Percentiles rank a stretch among this genome's conserved stretches.
Conservation (phyloP, 2,113 vertebrate species). For the Bubo blakistoni region DNA sequence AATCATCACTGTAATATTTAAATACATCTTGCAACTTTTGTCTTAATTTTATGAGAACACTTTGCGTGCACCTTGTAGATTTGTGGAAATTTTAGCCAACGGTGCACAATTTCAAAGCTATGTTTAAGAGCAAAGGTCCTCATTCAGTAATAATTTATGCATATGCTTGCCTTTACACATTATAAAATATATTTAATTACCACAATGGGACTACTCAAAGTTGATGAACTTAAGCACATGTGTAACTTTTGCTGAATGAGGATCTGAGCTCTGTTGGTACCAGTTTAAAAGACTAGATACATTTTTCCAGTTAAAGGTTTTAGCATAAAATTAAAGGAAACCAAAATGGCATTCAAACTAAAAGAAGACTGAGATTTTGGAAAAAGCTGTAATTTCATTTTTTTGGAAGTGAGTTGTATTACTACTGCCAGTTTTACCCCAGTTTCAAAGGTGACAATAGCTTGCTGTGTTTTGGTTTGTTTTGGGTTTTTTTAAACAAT, state of each 20-base stretch:
- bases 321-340: neutral
- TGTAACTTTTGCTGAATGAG: neutral
- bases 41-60: neutral
- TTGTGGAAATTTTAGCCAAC: neutral
- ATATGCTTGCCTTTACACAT: neutral
- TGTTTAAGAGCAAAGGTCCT: neutral
- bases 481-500: neutral
- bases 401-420: neutral
- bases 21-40: neutral
- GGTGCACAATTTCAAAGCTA: neutral
- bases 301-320: neutral
- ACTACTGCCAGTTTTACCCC: neutral
- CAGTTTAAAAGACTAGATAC: neutral
- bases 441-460: neutral
- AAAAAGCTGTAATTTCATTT: neutral
- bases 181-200: neutral
- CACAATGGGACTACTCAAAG: neutral
- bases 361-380: neutral
- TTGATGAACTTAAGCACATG: neutral
- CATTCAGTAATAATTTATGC: neutral
- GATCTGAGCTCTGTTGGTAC: neutral
- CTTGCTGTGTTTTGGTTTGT: neutral
- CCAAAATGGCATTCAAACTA: neutral
- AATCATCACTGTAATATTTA: neutral
- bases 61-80: neutral